A percentile compares a stretch with the other conserved stretches of the same genome.
These are phyloP conservation scores for Hipparchia sbordonii DNA, from an alignment of 2,888 invertebrate genomes.

Conservation along the genomic window DNA sequence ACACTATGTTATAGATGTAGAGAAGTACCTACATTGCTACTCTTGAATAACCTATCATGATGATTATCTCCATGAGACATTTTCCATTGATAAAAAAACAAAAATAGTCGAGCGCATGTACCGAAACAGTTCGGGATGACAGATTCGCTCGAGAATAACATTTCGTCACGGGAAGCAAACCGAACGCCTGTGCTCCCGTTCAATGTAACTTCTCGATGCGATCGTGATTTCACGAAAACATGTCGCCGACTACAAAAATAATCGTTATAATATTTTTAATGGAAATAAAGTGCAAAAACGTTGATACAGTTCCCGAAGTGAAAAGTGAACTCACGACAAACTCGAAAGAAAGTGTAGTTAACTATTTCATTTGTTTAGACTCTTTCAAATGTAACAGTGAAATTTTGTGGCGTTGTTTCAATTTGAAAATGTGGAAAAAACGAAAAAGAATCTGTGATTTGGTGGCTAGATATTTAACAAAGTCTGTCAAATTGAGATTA, in stretches of 20 bases:
- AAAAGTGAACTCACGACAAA: slow-evolving; percentile 43
- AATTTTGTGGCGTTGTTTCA: slow-evolving; percentile 56
- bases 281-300: slow-evolving; percentile 42
- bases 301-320: slow-evolving; percentile 44
- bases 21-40: background rate
- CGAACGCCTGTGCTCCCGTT: slow-evolving; percentile 58
- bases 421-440: slow-evolving; percentile 70
- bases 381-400: slow-evolving; percentile 58
- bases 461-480: slow-evolving; percentile 32
- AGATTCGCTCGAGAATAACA: slow-evolving; percentile 46
- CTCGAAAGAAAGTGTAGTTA: slow-evolving; percentile 43
- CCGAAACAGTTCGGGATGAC: slow-evolving; percentile 29
- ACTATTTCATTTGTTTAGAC: slow-evolving; percentile 46
- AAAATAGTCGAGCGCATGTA: slow-evolving; percentile 34
- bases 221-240: slow-evolving; percentile 41
- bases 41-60: background rate
- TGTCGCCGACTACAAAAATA: slow-evolving; percentile 57
- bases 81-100: slow-evolving; percentile 11
- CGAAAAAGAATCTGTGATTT: slow-evolving; percentile 55
- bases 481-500: slow-evolving; percentile 40
- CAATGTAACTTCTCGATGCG: slow-evolving; percentile 40
- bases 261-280: slow-evolving; percentile 50
- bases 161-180: slow-evolving; percentile 61
- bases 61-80: background rate
- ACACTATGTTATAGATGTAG: too few relatives aligned